Evolutionary conservation across 1,140 invertebrate species (phyloP).

Genomic region (Eulimnadia texana): DNA sequence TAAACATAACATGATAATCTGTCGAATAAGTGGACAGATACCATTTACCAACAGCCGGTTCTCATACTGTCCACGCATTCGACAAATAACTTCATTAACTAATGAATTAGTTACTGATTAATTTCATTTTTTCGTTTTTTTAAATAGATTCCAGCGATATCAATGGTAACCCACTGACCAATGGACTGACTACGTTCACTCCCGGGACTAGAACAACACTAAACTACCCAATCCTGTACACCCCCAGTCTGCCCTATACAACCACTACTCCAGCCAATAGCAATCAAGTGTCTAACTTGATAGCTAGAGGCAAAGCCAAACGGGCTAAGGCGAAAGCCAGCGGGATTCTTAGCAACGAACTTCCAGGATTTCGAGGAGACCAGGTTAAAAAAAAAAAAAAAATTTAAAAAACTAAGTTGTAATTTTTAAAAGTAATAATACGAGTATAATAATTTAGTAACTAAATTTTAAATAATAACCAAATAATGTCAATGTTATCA

Average conservation of each 20-base stretch:
- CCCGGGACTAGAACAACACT: too few relatives aligned
- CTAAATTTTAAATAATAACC: too few relatives aligned
- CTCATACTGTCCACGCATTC: too few relatives aligned
- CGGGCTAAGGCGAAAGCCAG: neutral
- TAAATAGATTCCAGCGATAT: neutral
- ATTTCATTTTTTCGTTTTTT: neutral
- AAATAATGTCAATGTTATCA: too few relatives aligned
- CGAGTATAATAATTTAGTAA: too few relatives aligned
- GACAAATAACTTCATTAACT: too few relatives aligned
- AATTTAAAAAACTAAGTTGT: too few relatives aligned
- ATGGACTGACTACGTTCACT: neutral
- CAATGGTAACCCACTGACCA: neutral
- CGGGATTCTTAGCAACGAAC: neutral
- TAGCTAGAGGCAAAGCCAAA: neutral
- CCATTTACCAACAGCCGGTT: too few relatives aligned
- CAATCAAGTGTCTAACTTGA: neutral
- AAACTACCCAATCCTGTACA: neutral
- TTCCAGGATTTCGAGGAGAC: neutral
- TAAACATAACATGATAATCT: too few relatives aligned
- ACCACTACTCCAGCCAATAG: neutral
- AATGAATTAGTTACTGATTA: too few relatives aligned
- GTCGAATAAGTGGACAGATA: too few relatives aligned
- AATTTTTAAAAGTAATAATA: too few relatives aligned
- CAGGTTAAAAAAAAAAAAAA: neutral
- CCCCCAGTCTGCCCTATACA: neutral